Base-by-base conservation (phyloP, 1,140 invertebrate species). In the Hylaeus volcanicus region DNA sequence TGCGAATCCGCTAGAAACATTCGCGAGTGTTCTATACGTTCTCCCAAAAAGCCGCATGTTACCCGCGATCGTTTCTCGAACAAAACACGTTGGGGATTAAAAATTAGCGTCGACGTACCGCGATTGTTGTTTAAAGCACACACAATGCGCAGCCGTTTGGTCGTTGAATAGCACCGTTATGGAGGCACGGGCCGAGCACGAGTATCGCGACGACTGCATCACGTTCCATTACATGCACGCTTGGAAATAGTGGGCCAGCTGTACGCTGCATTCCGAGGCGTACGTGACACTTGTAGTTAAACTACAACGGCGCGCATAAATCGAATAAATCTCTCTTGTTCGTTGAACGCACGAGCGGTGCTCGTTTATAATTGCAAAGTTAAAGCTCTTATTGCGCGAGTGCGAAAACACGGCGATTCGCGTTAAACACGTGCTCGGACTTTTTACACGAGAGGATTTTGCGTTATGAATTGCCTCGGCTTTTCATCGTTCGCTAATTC, bases 241-340 rank as follows among this genome's bases (percentile, higher is more conserved):
- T 9, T 14, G 56, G 39, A 66, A 74, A 74, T 74, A 74, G 15
- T 64, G 51, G 70, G 9, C 41, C 53, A n/a, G 43, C 41, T 65
- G 39, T 15, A 45, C 14, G 41, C 60, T 26, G 60, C 71, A 74
- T 79, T 74, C 77, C 77, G 26, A 66, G 43, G 53, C 43, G 51
- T 65, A 79, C 77, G 60, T 74, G 77, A 79, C 77, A 65, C 61
- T 79, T 66, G 61, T 74, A 79, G 77, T 48, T 74, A 12, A 65
- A 58, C 39, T 66, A 56, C 71, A 41, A 26, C 77, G 9, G 11
- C 9, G 1, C 41, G 48, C 70, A 66, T 65, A 65, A 74, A 65
- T 65, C 71, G 71, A 79, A 79, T 79, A 79, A 74, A 79, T 51
- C 43, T 56, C 53, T 14, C 2, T 26, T n/a, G 60, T 53, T 61